These are phyloP conservation scores for Lophius piscatorius DNA, from an alignment of 2,113 vertebrate genomes.

Conservation along the genomic window DNA sequence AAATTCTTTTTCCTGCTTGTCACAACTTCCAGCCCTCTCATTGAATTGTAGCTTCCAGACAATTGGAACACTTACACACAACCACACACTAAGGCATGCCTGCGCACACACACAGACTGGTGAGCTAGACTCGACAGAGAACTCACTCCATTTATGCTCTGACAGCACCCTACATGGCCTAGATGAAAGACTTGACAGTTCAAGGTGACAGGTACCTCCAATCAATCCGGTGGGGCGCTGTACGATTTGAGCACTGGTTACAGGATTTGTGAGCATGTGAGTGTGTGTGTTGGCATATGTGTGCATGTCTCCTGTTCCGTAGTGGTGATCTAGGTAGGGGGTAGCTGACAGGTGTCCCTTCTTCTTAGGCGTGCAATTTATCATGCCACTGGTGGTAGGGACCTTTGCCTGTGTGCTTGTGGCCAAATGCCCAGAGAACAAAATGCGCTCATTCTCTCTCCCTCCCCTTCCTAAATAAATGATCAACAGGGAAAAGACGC, in stretches of 20 bases:
- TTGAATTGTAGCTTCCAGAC: constrained; percentile 14
- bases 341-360: constrained; percentile 78
- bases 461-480: constrained; percentile 11
- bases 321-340: constrained; percentile 33
- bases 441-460: constrained; percentile 21
- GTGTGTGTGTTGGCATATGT: constrained; percentile 25
- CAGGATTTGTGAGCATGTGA: constrained; percentile 20
- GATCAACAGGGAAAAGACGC: constrained; percentile 18
- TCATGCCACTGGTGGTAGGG: constrained; percentile 72
- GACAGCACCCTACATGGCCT: constrained; percentile 58
- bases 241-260: constrained; percentile 43
- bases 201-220: constrained; percentile 66
- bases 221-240: constrained; percentile 48
- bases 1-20: constrained; percentile 22
- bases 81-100: constrained; percentile 5
- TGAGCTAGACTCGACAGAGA: constrained; percentile 4
- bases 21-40: constrained; percentile 10
- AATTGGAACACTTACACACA: neutral
- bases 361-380: constrained; percentile 78
- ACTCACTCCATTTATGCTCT: constrained; percentile 61
- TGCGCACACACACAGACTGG: constrained; percentile 18
- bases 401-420: constrained; percentile 56
- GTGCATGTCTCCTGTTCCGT: constrained; percentile 46
- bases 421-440: constrained; percentile 47
- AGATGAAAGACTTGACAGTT: constrained; percentile 71